Evolutionary conservation across 2,797 vertebrate genomes (phyloP).

Genomic region (Sebastes itinus): DNA sequence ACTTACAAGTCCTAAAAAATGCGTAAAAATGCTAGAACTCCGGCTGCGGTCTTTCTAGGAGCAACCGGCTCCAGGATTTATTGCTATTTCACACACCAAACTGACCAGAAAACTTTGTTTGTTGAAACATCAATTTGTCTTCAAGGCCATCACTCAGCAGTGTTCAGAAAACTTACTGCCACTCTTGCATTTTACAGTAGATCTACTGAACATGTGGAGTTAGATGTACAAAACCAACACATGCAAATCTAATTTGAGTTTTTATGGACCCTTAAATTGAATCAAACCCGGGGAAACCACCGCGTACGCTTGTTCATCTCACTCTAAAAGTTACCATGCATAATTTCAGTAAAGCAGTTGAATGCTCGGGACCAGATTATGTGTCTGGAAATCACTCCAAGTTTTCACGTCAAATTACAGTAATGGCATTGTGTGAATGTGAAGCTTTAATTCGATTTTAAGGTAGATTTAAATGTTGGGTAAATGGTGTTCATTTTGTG

Average conservation of each 20-base stretch:
- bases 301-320: neutral
- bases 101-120: conserved; percentile 17
- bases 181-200: neutral
- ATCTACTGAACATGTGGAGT: conserved; percentile 1
- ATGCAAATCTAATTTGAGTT: conserved; percentile 32
- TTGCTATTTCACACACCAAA: conserved; percentile 7
- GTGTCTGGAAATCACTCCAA: conserved; percentile 17
- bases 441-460: conserved; percentile 25
- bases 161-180: neutral
- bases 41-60: neutral
- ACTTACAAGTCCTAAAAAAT: neutral
- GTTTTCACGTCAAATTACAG: conserved; percentile 12
- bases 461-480: conserved; percentile 11
- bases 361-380: conserved; percentile 9
- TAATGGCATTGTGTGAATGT: conserved; percentile 2
- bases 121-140: neutral
- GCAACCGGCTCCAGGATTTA: neutral
- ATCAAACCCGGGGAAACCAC: conserved; percentile 17
- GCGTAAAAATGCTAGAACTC: neutral
- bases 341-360: neutral
- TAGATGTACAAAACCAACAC: neutral
- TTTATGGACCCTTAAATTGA: conserved; percentile 46
- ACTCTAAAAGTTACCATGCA: conserved; percentile 11
- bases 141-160: neutral
- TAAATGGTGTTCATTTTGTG: conserved; percentile 6